Evolutionary conservation across 1,140 invertebrate genomes (phyloP), one percentile per base, ranked within the genome.

Genomic region (Dendrolimus punctatus): DNA sequence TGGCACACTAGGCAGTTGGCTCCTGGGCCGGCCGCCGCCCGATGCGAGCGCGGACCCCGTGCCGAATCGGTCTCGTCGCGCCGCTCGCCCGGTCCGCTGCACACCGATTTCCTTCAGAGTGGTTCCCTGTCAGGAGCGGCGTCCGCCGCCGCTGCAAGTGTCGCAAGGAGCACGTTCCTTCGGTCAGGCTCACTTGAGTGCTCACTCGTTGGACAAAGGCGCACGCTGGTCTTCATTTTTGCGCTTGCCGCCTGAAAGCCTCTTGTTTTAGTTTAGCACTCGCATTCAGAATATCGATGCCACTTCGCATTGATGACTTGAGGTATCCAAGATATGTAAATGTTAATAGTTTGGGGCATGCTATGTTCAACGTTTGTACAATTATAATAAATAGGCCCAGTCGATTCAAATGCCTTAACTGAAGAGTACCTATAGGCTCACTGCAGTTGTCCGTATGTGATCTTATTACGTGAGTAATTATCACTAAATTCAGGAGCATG

Each of bases 41-140:
- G 68, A 66, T 63, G 66, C 64, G 62, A 62, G 64, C 66, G 69
- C 66, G 57, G 65, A 62, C 63, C 59, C 23, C 63, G 64, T 52
- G 57, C 58, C 58, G 63, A 65, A 56, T 52, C 60, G 53, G 57
- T 57, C 45, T 51, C 67, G 62, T 43, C 67, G 65, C 63, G 64
- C 58, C 59, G 55, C 53, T 43, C 40, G 49, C 40, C 49, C 44
- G 10, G 38, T 43, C 40, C 52, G 48, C 9, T 9, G 9, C 41
- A 23, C 49, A 42, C 23, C 46, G 46, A 8, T 37, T 47, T 10
- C 10, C 46, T 2, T 38, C 45, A 44, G 38, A 45, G 51, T 38
- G 50, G 59, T 68, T 64, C 65, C 59, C 59, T 23, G 23, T 23
- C 23, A 23, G 23, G 23, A 23, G 23, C 23, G 23, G 23, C 23